Percentiles rank a stretch among this genome's conserved stretches.
These are phyloP conservation scores for Prunella strophiata DNA, from an alignment of 2,797 vertebrate species.

Conservation along the genomic window DNA sequence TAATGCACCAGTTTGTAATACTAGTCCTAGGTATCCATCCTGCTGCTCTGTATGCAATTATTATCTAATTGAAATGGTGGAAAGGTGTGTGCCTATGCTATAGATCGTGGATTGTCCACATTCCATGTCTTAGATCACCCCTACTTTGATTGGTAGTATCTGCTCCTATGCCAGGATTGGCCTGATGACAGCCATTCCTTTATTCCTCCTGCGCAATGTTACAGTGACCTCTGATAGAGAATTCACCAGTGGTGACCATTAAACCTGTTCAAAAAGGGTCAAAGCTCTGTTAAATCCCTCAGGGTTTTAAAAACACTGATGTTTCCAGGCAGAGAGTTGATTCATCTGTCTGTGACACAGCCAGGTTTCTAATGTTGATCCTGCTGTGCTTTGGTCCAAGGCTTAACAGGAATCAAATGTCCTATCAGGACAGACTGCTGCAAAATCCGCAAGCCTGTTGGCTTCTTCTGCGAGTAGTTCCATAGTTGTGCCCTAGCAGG, in stretches of 20 bases:
- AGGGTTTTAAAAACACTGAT: neutral
- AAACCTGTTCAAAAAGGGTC: neutral
- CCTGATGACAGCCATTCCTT: neutral
- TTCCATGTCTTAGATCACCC: neutral
- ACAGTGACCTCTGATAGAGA: neutral
- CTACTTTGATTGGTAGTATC: neutral
- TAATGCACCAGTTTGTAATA: neutral
- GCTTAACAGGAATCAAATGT: neutral
- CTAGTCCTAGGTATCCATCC: neutral
- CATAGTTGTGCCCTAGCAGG: neutral
- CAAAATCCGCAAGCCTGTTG: neutral
- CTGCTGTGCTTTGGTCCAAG: neutral
- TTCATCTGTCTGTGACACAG: neutral
- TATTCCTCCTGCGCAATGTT: accelerated
- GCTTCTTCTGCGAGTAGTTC: neutral
- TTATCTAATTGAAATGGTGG: neutral
- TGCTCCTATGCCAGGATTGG: neutral
- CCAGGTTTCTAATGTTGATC: neutral
- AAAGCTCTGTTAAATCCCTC: neutral
- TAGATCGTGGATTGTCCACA: neutral
- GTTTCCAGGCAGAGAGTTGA: neutral
- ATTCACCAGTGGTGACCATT: neutral
- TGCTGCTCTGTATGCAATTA: neutral
- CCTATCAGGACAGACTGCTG: neutral
- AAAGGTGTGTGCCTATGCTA: neutral